These are phyloP conservation scores for Arbacia lixula DNA, from an alignment of 53 echinoderm and acorn worm genomes.

Conservation along the genomic window DNA sequence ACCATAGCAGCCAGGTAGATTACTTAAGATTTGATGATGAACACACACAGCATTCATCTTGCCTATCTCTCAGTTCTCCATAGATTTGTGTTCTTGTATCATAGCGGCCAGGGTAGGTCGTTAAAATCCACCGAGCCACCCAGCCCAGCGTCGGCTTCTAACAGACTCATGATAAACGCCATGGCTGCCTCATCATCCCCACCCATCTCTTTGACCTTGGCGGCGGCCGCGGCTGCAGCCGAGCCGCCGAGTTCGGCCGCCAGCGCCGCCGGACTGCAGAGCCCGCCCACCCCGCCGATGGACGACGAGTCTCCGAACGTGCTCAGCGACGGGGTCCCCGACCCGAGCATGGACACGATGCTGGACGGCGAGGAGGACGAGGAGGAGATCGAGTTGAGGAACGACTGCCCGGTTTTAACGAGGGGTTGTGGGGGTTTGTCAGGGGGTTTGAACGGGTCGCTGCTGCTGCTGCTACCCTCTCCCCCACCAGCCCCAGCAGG, in stretches of 20 bases:
- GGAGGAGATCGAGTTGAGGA: conserved; percentile 13
- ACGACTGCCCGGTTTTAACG: conserved; percentile 18
- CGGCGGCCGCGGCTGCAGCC: conserved; percentile 25
- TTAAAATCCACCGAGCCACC: conserved; percentile 92
- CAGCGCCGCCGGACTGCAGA: neutral
- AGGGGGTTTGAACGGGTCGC: neutral
- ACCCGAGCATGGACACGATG: neutral
- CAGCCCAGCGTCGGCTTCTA: conserved; percentile 91
- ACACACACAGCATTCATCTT: too few relatives aligned
- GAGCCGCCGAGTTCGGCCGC: neutral
- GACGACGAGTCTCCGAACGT: conserved; percentile 13
- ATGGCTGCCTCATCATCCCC: conserved; percentile 91
- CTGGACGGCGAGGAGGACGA: neutral
- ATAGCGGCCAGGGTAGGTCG: conserved; percentile 93
- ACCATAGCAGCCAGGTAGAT: too few relatives aligned
- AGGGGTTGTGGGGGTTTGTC: neutral
- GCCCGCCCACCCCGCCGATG: neutral
- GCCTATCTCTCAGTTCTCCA: too few relatives aligned
- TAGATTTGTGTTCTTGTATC: too few relatives aligned
- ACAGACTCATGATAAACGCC: conserved; percentile 94
- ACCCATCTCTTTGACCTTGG: conserved; percentile 52
- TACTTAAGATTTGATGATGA: too few relatives aligned
- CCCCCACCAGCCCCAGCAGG: neutral
- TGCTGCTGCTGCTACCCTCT: neutral
- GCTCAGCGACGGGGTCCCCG: conserved; percentile 1